Evolutionary conservation across 1,140 invertebrate species (phyloP), one percentile per base, ranked within the genome.

Genomic region (Sesamia nonagrioides): DNA sequence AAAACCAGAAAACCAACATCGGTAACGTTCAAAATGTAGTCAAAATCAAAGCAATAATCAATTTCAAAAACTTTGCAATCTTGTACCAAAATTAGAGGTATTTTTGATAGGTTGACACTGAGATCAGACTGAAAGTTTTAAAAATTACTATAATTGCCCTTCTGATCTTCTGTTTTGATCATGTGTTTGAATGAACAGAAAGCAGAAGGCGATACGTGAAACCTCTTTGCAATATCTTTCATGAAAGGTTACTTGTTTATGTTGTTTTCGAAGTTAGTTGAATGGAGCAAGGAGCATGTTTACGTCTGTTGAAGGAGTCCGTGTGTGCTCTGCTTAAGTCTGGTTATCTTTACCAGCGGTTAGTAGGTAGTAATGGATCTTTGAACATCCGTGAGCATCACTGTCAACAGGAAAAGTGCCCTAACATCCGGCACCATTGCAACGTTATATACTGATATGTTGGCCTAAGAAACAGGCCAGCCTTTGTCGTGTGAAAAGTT

Each of bases 201-300:
- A 63, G 35, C 60, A 63, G 60, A 40, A 61, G 54, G 18, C 18
- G 18, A 56, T 21, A 18, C 35, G 2, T 63, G 17, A 1, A 40
- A n/a, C 40, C 17, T 18, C 60, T 63, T 63, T 40, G 11, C 17
- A 7, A 40, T 37, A 63, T 63, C 60, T 63, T 63, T 61, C 60
- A 9, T 61, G 58, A 37, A 40, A 13, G 33, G 40, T 40, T n/a
- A 40, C 40, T 61, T 61, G 58, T 61, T 61, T 61, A 37, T 33
- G 35, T 63, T 40, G n/a, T 40, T 63, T 42, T 63, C 17, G 42
- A 63, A 63, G 60, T 37, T 42, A 9, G 37, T 40, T 40, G 37
- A 8, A 9, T 42, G 6, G 21, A 18, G 6, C 17, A 56, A 8
- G 40, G 13, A 11, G 6, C 50, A 8, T 56, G 54, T 27, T 21